phyloP scores from a whole-genome alignment of 2,113 vertebrate species.

The Apodemus sylvaticus region DNA sequence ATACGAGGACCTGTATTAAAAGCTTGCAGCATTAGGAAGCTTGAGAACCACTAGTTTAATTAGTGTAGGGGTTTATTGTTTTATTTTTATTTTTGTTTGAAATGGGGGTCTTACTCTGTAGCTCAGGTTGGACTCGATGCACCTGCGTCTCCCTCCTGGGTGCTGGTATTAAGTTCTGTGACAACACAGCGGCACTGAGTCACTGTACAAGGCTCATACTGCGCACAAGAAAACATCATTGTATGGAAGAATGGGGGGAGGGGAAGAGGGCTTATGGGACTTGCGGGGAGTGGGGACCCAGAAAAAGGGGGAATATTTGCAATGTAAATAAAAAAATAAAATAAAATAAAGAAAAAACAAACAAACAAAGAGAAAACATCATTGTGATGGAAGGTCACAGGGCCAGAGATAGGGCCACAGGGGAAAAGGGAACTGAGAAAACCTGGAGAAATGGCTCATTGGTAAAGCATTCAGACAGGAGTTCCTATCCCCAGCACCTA shows the following conservation, averaged over 20 bases:
- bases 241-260: too few species aligned
- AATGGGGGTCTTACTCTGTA: background rate
- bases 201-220: background rate
- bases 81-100: background rate
- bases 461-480: background rate
- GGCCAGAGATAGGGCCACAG: background rate
- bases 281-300: too few species aligned
- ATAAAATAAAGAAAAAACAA: too few species aligned
- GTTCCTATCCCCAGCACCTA: background rate
- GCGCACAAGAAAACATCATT: background rate
- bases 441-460: background rate
- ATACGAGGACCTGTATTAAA: background rate
- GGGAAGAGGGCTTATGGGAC: too few species aligned
- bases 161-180: background rate
- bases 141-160: background rate
- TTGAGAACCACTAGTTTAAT: background rate
- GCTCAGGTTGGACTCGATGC: background rate
- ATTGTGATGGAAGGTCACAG: background rate
- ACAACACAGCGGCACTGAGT: background rate
- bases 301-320: too few species aligned
- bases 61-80: background rate
- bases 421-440: background rate
- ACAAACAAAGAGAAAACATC: too few species aligned
- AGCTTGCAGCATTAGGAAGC: background rate
- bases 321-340: too few species aligned